Conservation (phyloP, 2,888 invertebrate species). For the Scaptomyza flava region DNA sequence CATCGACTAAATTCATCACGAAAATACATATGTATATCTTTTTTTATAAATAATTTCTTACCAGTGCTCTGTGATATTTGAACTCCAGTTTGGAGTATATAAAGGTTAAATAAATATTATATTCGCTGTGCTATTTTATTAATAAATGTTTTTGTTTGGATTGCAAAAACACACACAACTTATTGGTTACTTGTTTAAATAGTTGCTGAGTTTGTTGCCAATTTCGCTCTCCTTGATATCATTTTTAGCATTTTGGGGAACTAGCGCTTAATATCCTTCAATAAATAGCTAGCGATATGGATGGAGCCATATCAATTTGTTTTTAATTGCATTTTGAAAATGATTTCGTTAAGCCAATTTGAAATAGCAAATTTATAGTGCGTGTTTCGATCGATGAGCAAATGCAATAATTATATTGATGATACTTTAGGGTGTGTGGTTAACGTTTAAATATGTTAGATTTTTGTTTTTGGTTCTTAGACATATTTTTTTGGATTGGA, state of each 20-base stretch:
- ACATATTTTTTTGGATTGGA: too few relatives aligned
- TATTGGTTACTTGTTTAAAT: constrained; percentile 17
- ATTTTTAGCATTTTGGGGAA: constrained; percentile 2
- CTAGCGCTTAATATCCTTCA: not conserved
- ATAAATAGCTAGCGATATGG: constrained; percentile 10
- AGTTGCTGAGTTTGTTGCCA: constrained; percentile 16
- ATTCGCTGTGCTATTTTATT: constrained; percentile 25
- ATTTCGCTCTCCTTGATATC: constrained; percentile 2
- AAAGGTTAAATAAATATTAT: not conserved
- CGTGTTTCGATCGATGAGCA: constrained; percentile 5
- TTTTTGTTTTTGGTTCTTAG: too few relatives aligned
- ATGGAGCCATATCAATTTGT: constrained; percentile 44
- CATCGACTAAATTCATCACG: constrained; percentile 48
- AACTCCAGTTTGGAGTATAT: not conserved
- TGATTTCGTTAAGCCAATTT: constrained; percentile 34
- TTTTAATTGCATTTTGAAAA: constrained; percentile 35
- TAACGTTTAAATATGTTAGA: too few relatives aligned
- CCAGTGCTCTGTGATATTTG: constrained; percentile 4
- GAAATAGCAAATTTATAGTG: constrained; percentile 2
- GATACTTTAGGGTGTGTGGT: not conserved
- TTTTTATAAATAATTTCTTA: constrained; percentile 3
- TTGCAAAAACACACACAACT: constrained; percentile 29
- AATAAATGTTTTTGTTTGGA: constrained; percentile 36
- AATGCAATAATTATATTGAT: not conserved
- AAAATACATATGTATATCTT: constrained; percentile 26